Conservation (phyloP, 2,888 invertebrate genomes). For the Phorcus lineatus region DNA sequence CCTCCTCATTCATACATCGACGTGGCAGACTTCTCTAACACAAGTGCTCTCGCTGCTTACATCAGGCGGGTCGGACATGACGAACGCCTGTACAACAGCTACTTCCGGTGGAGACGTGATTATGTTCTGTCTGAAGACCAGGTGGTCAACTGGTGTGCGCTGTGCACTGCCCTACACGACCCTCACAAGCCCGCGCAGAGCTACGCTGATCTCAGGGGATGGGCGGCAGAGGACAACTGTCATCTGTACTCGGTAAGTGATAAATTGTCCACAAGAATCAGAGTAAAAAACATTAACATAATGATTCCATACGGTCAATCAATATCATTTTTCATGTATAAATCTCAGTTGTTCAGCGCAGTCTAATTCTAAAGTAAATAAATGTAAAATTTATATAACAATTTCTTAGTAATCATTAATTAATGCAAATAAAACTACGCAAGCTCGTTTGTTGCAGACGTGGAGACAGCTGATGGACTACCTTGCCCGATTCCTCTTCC, state of each 20-base stretch:
- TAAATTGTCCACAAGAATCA: neutral
- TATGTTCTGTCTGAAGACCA: neutral
- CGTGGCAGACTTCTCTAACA: conserved; percentile 26
- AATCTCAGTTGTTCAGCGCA: too few species aligned
- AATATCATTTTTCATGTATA: too few species aligned
- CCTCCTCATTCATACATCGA: conserved; percentile 34
- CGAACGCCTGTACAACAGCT: conserved; percentile 30
- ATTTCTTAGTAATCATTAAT: too few species aligned
- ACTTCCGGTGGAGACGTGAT: conserved; percentile 26
- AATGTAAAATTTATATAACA: too few species aligned
- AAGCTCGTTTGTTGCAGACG: neutral
- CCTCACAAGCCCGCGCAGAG: conserved; percentile 33
- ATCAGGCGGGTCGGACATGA: conserved; percentile 14
- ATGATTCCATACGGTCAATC: too few species aligned
- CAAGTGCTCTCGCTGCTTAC: conserved; percentile 16
- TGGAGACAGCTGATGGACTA: neutral
- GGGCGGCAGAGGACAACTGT: conserved; percentile 37
- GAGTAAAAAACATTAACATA: too few species aligned
- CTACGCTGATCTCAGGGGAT: conserved; percentile 40
- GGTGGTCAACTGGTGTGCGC: conserved; percentile 29
- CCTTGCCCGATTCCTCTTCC: neutral
- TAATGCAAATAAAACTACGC: too few species aligned
- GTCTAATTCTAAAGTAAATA: too few species aligned
- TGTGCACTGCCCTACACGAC: conserved; percentile 28
- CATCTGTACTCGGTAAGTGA: conserved; percentile 43